These are phyloP conservation scores for Porites divaricata DNA, from an alignment of 92 coral and sea anemone genomes.

Conservation along the genomic window DNA sequence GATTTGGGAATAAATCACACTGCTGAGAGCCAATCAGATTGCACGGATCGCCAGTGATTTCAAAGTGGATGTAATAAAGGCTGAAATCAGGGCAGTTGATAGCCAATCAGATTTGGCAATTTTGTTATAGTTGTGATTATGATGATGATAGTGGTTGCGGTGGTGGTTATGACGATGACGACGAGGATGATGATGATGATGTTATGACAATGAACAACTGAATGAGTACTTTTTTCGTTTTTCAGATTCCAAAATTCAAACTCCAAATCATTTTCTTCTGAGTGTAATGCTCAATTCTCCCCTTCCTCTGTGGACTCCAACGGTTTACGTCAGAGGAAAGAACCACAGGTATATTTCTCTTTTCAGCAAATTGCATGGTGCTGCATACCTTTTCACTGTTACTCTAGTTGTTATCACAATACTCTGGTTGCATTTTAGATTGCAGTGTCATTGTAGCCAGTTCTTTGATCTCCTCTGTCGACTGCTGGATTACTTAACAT, in stretches of 20 bases:
- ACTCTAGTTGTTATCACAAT: not conserved
- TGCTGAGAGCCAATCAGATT: too few species aligned
- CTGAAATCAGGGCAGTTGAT: too few species aligned
- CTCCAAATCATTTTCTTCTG: constrained; percentile 87
- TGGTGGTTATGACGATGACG: too few species aligned
- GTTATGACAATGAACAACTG: too few species aligned
- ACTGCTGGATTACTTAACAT: constrained; percentile 84
- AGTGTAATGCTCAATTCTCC: constrained; percentile 82
- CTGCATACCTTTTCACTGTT: not conserved
- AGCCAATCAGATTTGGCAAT: too few species aligned
- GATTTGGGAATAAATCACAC: too few species aligned
- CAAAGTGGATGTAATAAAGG: too few species aligned
- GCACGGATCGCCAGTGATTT: too few species aligned
- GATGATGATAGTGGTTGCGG: too few species aligned
- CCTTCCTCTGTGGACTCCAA: constrained; percentile 90
- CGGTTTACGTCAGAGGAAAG: constrained; percentile 81
- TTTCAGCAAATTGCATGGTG: not conserved
- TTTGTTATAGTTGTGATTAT: too few species aligned
- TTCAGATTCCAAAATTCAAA: constrained; percentile 86
- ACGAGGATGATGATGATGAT: too few species aligned
- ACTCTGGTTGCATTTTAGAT: constrained; percentile 32
- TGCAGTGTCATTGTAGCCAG: constrained; percentile 80
- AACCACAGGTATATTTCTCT: constrained; percentile 64
- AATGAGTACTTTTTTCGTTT: not conserved
- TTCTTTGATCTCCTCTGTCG: constrained; percentile 88